Evolutionary conservation across 2,888 invertebrate genomes (phyloP), one percentile per base, ranked within the genome.

Genomic region (Psylliodes chrysocephalus): DNA sequence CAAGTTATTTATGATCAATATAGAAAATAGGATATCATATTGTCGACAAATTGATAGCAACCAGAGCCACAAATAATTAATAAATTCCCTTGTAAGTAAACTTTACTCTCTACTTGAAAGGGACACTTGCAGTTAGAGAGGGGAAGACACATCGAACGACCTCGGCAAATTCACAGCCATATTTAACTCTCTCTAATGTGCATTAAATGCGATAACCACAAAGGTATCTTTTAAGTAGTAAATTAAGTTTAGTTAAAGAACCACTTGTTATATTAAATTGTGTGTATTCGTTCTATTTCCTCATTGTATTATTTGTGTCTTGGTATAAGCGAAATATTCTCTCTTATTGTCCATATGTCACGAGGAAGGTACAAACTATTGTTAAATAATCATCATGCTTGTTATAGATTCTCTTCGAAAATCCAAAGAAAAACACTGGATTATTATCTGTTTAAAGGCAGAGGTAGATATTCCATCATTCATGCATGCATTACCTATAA

Each of bases 401-500:
- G n/a, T n/a, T n/a, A n/a, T n/a, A 12, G 18, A 52, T 52, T 10
- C 18, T 38, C 15, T 28, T 17, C 28, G 14, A 49, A 44, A 49
- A 49, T 49, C 25, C 22, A 15, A 30, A n/a, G 14, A 44, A 51
- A 6, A 51, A 54, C n/a, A 54, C 25, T 42, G 25, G 42, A 40
- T 42, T 42, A 19, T 19, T 42, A 54, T 54, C 42, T 25, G 42
- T 54, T 40, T 33, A 40, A 19, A 33, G 15, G 28, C 15, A 49
- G 28, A 40, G 42, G 54, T 17, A 54, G 19, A 46, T 40, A 46
- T 40, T 30, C 51, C 38, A 51, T 18, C 28, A 49, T 22, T 51
- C 65, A 62, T 52, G 54, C 52, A 54, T 49, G 54, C 52, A 52
- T 44, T 52, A 70, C 46, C 33, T 57, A 46, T 30, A n/a, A n/a